Base-by-base conservation (phyloP, 2,113 vertebrate species). In the Ailuropoda melanoleuca region DNA sequence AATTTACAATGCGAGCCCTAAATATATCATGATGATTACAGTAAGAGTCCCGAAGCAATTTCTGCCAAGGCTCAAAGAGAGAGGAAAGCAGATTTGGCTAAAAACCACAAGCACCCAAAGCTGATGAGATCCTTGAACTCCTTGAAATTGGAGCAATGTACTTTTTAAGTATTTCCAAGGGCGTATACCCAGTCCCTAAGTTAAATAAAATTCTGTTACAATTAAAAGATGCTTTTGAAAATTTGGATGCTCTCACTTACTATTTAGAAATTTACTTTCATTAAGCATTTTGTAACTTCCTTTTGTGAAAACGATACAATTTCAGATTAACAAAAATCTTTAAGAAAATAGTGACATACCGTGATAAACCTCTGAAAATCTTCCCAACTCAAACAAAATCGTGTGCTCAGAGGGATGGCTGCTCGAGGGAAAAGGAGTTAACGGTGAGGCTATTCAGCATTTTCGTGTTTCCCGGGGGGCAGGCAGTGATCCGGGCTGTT, bases 231-330 rank as follows among this genome's bases (percentile, higher is more conserved):
- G 11, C 17, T 96, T 96, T 86, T 82, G 64, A 90, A 93, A 80
- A 53, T 31, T 2, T 58, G 31, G 37, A 24, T 81, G 26, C 18
- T 84, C 14, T 37, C 75, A 50, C 12, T 83, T 60, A 90, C 68
- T 84, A 75, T 80, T 90, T 95, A 55, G 86, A 62, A 91, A 81
- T 80, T 80, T 78, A 62, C 14, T 64, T 95, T 96, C 82, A 93
- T 53, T 86, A 82, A 81, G 58, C 39, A 55, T 60, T 86, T 74
- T 78, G 15, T 78, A 91, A 81, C 5, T 55, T 88, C 19, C 29
- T 46, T 88, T 96, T 77, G 72, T 70, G 21, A 95, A 88, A 96
- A 95, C 9, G 29, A 24, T 46, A 64, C 56, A 77, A 83, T 83
- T 89, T 91, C 50, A 93, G 86, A 78, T 87, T 87, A 86, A 62